phyloP scores from a whole-genome alignment of 2,797 vertebrate genomes.

The Melanotaenia boesemani region DNA sequence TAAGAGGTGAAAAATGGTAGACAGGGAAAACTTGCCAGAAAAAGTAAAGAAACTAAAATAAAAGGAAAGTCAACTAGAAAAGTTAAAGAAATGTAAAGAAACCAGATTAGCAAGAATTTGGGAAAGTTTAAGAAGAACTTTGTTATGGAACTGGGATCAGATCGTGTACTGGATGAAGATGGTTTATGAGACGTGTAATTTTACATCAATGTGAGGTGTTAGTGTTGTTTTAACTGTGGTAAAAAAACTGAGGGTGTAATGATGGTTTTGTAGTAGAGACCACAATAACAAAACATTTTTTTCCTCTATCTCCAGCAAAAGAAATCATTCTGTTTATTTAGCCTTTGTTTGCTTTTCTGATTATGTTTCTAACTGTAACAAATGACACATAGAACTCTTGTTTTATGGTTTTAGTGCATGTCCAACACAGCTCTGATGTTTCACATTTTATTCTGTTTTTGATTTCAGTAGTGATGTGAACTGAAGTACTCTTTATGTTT shows the following conservation, averaged over 20 bases:
- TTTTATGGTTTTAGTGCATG: not conserved
- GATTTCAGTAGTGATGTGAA: slow-evolving; percentile 6
- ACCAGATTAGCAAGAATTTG: not conserved
- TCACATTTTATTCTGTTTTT: not conserved
- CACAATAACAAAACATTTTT: not conserved
- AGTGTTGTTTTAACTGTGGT: not conserved
- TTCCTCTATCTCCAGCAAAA: not conserved
- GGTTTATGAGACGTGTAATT: not conserved
- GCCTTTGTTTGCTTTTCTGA: not conserved
- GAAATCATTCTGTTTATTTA: not conserved
- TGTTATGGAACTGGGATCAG: not conserved
- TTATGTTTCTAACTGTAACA: slow-evolving; percentile 6
- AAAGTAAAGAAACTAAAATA: not conserved
- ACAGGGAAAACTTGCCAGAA: not conserved
- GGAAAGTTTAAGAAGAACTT: not conserved
- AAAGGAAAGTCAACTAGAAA: not conserved
- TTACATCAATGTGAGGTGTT: not conserved
- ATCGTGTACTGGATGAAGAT: not conserved
- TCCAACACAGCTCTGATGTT: slow-evolving; percentile 4
- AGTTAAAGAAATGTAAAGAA: not conserved
- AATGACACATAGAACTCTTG: slow-evolving; percentile 4
- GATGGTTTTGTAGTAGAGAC: not conserved
- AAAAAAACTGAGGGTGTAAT: slow-evolving; percentile 8
- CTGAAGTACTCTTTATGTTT: not conserved
- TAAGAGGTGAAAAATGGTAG: not conserved